Evolutionary conservation across 2,113 vertebrate genomes (phyloP).

Genomic region (Polypterus senegalus): DNA sequence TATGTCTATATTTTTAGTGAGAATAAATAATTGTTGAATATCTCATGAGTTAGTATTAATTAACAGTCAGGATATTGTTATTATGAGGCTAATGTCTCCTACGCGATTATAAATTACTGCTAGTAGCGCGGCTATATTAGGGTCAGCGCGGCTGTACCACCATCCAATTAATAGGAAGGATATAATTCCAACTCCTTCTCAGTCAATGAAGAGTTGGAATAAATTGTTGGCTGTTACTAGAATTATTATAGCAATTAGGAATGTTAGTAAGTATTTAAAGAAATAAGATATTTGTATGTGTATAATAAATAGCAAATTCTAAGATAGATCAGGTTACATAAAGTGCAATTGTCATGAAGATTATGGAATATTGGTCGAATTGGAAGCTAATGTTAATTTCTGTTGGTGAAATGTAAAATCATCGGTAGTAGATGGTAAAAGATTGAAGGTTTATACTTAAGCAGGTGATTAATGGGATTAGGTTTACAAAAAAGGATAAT

Average conservation of each 20-base stretch:
- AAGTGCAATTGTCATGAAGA: constrained; percentile 19
- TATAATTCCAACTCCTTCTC: constrained; percentile 22
- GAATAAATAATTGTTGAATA: constrained; percentile 7
- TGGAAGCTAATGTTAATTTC: constrained; percentile 18
- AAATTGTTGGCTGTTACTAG: constrained; percentile 21
- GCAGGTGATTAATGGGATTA: constrained; percentile 3
- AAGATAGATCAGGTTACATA: constrained; percentile 20
- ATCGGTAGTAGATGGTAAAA: background rate
- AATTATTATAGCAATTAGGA: constrained; percentile 18
- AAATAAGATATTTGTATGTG: constrained; percentile 16
- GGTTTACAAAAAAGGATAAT: constrained; percentile 2
- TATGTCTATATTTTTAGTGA: background rate
- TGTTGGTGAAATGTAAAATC: constrained; percentile 10
- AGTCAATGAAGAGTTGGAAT: constrained; percentile 24
- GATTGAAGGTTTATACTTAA: constrained; percentile 7
- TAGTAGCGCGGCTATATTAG: constrained; percentile 18
- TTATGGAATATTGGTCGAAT: constrained; percentile 17
- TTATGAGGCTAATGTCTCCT: constrained; percentile 13
- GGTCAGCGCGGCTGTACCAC: constrained; percentile 17
- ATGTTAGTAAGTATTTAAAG: constrained; percentile 16
- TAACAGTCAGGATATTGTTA: constrained; percentile 15
- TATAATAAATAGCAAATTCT: constrained; percentile 21
- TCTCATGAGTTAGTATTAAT: constrained; percentile 18
- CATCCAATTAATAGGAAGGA: constrained; percentile 23
- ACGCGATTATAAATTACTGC: constrained; percentile 20